Evolutionary conservation across 2,797 vertebrate species (phyloP), one percentile per base, ranked within the genome.

Genomic region (Cryptoprocta ferox): DNA sequence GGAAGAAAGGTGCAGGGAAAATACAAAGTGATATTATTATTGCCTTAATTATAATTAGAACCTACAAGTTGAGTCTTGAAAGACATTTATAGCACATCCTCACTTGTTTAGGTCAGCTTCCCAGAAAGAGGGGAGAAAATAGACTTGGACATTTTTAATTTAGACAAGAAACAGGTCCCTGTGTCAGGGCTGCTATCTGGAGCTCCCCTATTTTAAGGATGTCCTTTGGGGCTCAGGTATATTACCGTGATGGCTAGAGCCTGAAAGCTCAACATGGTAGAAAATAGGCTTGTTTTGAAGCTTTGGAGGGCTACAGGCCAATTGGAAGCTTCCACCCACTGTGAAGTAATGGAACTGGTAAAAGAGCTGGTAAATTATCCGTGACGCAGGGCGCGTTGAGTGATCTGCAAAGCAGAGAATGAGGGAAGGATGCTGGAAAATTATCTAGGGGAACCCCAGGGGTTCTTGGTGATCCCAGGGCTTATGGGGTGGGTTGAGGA

Each of bases 41-140:
- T 42, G 0, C 86, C 94, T 86, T 97, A 95, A 97, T 97, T 98
- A 98, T 97, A 98, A 98, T 98, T 98, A 98, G 97, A 97, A 93
- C 73, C 92, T 97, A 81, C 97, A 96, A 97, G 98, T 97, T n/a
- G 82, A 95, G 86, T 97, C 98, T 98, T 98, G 98, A 98, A 98
- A 97, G 96, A 70, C 96, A 97, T 97, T 98, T 97, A 95, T 97
- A 98, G 97, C 73, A 80, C 88, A 96, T 76, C 82, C 92, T 98
- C 82, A 91, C 84, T 92, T 98, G 96, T 94, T 97, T 96, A 97
- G 96, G 95, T 95, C 96, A 97, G 94, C 95, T 98, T 98, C 95
- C 96, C 96, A 97, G 96, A 98, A 97, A 91, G 80, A 73, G 39
- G 68, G 65, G 11, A 53, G 59, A 97, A 97, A 97, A 97, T 94